Conservation (phyloP, 2,888 invertebrate species). For the Cactoblastis cactorum region DNA sequence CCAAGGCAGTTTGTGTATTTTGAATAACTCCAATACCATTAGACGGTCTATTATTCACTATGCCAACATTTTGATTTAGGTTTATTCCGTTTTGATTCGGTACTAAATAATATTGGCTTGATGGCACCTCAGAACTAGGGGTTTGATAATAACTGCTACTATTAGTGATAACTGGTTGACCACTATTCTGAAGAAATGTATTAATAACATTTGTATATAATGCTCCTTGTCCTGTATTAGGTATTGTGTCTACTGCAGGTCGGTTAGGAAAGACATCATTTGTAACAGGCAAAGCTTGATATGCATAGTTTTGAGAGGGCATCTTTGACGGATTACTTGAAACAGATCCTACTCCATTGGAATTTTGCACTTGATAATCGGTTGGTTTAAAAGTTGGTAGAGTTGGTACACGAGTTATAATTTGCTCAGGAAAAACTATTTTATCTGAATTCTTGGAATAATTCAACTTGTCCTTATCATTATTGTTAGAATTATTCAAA, state of each 20-base stretch:
- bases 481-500: background rate
- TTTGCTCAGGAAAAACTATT: background rate
- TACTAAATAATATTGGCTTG: background rate
- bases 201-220: background rate
- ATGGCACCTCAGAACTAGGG: background rate
- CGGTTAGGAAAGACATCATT: slow-evolving; percentile 5
- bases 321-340: background rate
- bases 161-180: background rate
- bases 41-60: background rate
- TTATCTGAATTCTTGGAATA: background rate
- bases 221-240: background rate
- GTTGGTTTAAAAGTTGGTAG: background rate
- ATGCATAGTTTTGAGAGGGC: background rate
- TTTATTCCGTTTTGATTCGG: background rate
- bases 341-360: background rate
- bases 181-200: background rate
- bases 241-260: background rate
- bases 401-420: background rate
- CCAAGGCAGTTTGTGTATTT: background rate
- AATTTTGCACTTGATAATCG: background rate
- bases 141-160: background rate
- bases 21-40: background rate
- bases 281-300: background rate
- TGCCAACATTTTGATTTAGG: background rate
- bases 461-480: background rate